Conservation (phyloP, 2,113 vertebrate genomes). For the Thalassoma bifasciatum region DNA sequence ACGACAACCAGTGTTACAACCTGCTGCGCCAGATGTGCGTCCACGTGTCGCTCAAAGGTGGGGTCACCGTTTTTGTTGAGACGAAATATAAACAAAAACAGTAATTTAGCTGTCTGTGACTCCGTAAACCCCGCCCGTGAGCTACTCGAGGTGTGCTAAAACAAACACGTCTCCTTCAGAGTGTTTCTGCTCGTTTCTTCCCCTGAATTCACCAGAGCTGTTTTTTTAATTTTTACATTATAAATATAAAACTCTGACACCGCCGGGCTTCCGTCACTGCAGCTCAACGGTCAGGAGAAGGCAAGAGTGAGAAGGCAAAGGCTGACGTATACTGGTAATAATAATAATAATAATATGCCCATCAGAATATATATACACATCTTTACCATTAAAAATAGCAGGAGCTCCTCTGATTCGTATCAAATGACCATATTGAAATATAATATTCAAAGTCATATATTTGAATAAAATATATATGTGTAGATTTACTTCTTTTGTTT, state of each 20-base stretch:
- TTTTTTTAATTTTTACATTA: slow-evolving; percentile 29
- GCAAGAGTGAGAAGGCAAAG: slow-evolving; percentile 74
- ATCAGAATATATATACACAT: slow-evolving; percentile 73
- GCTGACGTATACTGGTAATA: slow-evolving; percentile 57
- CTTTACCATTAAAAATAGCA: slow-evolving; percentile 78
- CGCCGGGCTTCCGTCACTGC: slow-evolving; percentile 38
- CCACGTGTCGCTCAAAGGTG: background rate
- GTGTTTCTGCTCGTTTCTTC: background rate
- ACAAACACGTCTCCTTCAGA: slow-evolving; percentile 27
- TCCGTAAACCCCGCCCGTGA: slow-evolving; percentile 17
- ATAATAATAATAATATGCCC: slow-evolving; percentile 53
- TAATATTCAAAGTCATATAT: slow-evolving; percentile 77
- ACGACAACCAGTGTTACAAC: background rate
- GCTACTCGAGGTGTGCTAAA: slow-evolving; percentile 7
- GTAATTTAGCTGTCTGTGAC: background rate
- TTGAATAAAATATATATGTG: slow-evolving; percentile 78
- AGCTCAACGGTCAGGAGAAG: slow-evolving; percentile 64
- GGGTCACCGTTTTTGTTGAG: background rate
- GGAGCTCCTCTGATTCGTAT: slow-evolving; percentile 74
- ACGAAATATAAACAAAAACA: background rate
- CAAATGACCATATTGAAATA: slow-evolving; percentile 80
- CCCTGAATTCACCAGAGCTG: slow-evolving; percentile 49
- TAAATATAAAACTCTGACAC: slow-evolving; percentile 69
- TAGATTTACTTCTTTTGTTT: slow-evolving; percentile 66
- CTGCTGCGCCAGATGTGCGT: slow-evolving; percentile 6